Base-by-base conservation (phyloP, 2,888 invertebrate species). In the Scelioninae gen. 2 region DNA sequence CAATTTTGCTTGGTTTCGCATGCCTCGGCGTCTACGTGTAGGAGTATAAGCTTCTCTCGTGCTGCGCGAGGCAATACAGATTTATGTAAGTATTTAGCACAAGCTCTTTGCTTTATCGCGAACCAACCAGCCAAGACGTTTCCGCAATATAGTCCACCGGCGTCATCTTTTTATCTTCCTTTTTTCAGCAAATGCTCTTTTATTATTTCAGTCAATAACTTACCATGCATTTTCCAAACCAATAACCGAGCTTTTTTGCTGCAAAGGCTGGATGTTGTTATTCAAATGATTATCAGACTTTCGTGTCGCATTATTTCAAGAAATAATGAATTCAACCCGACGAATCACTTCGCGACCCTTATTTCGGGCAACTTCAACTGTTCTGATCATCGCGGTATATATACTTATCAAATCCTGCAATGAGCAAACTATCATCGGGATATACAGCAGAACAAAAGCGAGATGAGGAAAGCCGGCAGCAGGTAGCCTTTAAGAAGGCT, bases 41-140 rank as follows among this genome's bases (percentile, higher is more conserved):
- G 70, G 69, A 78, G 78, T 81, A 78, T 84, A 84, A 84, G 83
- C 84, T 80, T 71, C 82, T 80, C 80, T 77, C 78, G 79, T 81
- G 80, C 82, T 79, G 80, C 80, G 82, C 81, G 79, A 82, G 84
- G 86, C 86, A 86, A 86, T 86, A 86, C 86, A 86, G 86, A 86
- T 86, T 86, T 86, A 86, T 86, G 86, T 86, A 84, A 85, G 86
- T 86, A 86, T 86, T 86, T 85, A 85, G 84, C 85, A 78, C 84
- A 73, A 82, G 84, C 83, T 83, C 84, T 82, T 83, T 85, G 84
- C 86, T 86, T 86, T 86, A 86, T 86, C 86, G 85, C 85, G 80
- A 81, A 79, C 80, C 81, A 82, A 78, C 84, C 84, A 85, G 84
- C 85, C 82, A 83, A 82, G 83, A 81, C 83, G 78, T 78, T 78